phyloP scores from a whole-genome alignment of 30 jellyfish, hydroid and myxozoan genomes.

The Chironex yamaguchii region DNA sequence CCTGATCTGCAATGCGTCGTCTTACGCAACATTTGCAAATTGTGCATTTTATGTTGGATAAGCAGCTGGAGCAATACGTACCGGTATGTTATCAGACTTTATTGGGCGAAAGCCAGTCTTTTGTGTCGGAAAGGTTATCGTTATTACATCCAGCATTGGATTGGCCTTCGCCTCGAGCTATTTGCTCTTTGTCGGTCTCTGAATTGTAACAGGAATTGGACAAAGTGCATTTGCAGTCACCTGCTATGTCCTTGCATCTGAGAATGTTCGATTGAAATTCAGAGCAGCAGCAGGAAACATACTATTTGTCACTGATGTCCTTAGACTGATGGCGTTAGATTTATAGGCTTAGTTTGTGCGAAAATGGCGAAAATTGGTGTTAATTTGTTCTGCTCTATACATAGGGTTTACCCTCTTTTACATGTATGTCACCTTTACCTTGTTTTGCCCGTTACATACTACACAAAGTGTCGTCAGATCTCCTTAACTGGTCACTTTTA shows the following conservation, averaged over 20 bases:
- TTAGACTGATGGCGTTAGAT: slow-evolving; percentile 48
- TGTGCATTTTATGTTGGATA: slow-evolving; percentile 83
- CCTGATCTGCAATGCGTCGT: slow-evolving; percentile 68
- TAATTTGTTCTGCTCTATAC: slow-evolving; percentile 82
- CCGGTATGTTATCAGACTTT: slow-evolving; percentile 79
- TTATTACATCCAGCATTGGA: slow-evolving; percentile 34
- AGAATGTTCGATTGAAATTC: slow-evolving; percentile 71
- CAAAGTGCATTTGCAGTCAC: slow-evolving; percentile 67
- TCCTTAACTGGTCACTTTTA: too few relatives aligned
- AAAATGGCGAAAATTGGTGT: slow-evolving; percentile 72
- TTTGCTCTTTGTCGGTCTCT: slow-evolving; percentile 69
- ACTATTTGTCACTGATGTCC: slow-evolving; percentile 48
- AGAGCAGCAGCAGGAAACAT: slow-evolving; percentile 61
- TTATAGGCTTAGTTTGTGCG: slow-evolving; percentile 69
- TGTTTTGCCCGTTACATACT: too few relatives aligned
- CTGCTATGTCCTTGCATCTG: slow-evolving; percentile 64
- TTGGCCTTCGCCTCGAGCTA: slow-evolving; percentile 69
- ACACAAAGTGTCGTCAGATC: too few relatives aligned
- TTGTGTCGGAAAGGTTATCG: slow-evolving; percentile 23
- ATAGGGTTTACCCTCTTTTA: slow-evolving; percentile 19
- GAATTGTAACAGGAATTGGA: slow-evolving; percentile 67
- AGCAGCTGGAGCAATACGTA: slow-evolving; percentile 77
- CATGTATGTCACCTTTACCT: slow-evolving; percentile 66
- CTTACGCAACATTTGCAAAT: slow-evolving; percentile 75
- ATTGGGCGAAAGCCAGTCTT: slow-evolving; percentile 76